Base-by-base conservation (phyloP, 2,888 invertebrate species). In the Salticus scenicus region DNA sequence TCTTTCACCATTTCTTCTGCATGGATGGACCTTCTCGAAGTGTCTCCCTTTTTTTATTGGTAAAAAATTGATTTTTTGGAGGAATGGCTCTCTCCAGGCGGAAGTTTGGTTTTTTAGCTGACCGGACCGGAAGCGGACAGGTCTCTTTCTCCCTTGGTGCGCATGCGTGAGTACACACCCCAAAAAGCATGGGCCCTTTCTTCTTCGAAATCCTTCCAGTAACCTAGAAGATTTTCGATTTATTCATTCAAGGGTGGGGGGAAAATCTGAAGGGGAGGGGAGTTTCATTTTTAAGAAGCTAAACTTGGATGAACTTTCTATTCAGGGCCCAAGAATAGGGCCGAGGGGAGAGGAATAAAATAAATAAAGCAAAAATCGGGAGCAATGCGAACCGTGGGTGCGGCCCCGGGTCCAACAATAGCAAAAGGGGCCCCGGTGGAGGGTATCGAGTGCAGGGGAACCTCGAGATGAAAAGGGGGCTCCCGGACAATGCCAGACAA, bases 141-240 rank as follows among this genome's bases (percentile, higher is more conserved):
- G 73, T 71, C 67, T 84, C 42, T 20, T 41, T 57, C 33, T 4
- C 47, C 63, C 63, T 37, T 37, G 37, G 37, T 77, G 37, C 83
- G 77, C 77, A 84, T 84, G 83, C 83, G 83, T 77, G 77, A 77
- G 77, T 73, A 84, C 83, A 81, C 83, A 81, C 77, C 83, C 83
- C 76, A 72, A 76, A 76, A 31, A 76, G 37, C 67, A 31, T 8
- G 63, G 67, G 37, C 31, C 67, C 37, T 67, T 67, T 67, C 67
- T 33, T 67, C 47, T 67, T 57, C 30, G 74, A 57, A 72, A 47
- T 73, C 81, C 70, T 66, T 83, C 76, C 70, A 83, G 82, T 83
- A 83, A 83, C 82, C 82, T 76, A 83, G 82, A 83, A 71, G 75
- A 83, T 83, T 57, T 83, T 71, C 47, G 76, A 76, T 64, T 76